These are phyloP conservation scores for Eulimnadia texana DNA, from an alignment of 1,140 invertebrate genomes.

Conservation along the genomic window DNA sequence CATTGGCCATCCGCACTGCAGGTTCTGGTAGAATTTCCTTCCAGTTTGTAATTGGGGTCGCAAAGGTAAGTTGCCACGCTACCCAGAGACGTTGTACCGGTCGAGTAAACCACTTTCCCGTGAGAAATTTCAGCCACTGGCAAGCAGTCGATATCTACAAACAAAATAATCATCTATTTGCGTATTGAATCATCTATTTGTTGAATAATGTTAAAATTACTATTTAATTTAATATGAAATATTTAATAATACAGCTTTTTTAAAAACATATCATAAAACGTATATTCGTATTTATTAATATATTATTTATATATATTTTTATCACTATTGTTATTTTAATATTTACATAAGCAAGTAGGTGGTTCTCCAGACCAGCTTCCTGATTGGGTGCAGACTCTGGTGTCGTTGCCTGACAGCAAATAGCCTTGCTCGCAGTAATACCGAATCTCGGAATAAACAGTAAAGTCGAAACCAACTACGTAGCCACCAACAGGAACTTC, in stretches of 20 bases:
- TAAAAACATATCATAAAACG: too few relatives aligned
- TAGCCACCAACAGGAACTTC: constrained; percentile 65
- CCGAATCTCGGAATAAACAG: constrained; percentile 66
- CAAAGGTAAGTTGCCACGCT: constrained; percentile 65
- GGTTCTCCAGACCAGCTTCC: constrained; percentile 68
- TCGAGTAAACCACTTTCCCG: constrained; percentile 58
- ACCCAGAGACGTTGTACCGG: constrained; percentile 62
- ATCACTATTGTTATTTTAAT: too few relatives aligned
- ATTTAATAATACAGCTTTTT: too few relatives aligned
- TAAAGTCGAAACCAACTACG: constrained; percentile 70
- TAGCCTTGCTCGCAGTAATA: constrained; percentile 77
- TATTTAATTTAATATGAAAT: too few relatives aligned
- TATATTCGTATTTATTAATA: too few relatives aligned
- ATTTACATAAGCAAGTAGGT: constrained; percentile 68
- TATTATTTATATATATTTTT: too few relatives aligned
- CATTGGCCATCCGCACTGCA: constrained; percentile 63
- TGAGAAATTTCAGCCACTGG: constrained; percentile 63
- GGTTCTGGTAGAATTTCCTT: constrained; percentile 41
- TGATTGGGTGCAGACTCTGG: constrained; percentile 50
- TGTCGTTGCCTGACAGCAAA: constrained; percentile 50
- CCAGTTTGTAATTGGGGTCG: constrained; percentile 59
- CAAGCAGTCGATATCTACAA: constrained; percentile 73
- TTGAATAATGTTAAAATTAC: too few relatives aligned
- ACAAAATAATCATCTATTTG: constrained; percentile 12
- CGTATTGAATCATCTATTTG: too few relatives aligned